phyloP scores from a whole-genome alignment of 2,113 vertebrate species.

The Anhinga anhinga region DNA sequence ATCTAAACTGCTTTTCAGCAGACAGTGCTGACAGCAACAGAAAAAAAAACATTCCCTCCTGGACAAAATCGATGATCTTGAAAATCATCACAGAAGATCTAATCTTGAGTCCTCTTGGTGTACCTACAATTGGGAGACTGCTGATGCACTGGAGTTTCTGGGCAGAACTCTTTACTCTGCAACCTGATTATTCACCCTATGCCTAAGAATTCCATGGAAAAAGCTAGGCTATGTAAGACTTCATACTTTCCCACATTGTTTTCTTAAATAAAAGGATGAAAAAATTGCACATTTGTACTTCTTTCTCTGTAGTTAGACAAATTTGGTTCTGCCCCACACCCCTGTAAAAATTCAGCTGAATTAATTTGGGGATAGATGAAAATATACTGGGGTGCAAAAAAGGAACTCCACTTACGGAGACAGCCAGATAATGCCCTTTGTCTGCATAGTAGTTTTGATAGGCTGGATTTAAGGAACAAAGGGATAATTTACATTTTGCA shows the following conservation, averaged over 20 bases:
- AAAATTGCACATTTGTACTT: background rate
- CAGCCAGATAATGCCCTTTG: background rate
- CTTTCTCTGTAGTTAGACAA: background rate
- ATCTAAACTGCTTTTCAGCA: slow-evolving; percentile 28
- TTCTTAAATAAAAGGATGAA: background rate
- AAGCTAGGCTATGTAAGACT: background rate
- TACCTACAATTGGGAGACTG: slow-evolving; percentile 2
- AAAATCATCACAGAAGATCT: slow-evolving; percentile 47
- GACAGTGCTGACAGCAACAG: slow-evolving; percentile 35
- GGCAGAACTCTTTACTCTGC: background rate
- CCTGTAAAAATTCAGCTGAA: background rate
- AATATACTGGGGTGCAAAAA: background rate
- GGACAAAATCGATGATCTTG: slow-evolving; percentile 47
- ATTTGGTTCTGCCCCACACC: fast-evolving
- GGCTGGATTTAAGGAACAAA: background rate
- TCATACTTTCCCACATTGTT: background rate
- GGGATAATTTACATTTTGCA: background rate
- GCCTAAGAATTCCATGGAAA: background rate
- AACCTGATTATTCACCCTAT: background rate
- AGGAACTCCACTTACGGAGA: background rate
- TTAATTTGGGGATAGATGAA: background rate
- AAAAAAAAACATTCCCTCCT: background rate
- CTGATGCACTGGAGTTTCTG: slow-evolving; percentile 12
- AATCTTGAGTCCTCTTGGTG: slow-evolving; percentile 1
- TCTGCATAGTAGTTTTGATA: background rate